phyloP scores from a whole-genome alignment of 2,797 vertebrate species.

The Remorina albescens region DNA sequence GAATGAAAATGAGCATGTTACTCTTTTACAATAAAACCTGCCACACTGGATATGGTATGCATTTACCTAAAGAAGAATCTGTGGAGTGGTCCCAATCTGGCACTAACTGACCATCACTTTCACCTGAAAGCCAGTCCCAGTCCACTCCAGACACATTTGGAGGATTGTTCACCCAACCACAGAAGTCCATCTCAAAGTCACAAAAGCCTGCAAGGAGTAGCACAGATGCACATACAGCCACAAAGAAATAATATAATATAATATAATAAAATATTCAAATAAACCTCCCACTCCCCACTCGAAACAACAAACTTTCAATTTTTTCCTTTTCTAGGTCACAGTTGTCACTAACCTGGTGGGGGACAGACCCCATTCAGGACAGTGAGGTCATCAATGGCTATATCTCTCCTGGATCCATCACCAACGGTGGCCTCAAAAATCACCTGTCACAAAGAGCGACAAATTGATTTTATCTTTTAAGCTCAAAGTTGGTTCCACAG shows the following conservation, averaged over 20 bases:
- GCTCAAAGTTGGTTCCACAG: neutral
- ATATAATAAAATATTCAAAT: neutral
- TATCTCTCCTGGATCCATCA: constrained; percentile 65
- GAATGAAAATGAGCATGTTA: neutral
- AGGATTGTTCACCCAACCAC: constrained; percentile 81
- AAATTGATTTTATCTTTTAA: neutral
- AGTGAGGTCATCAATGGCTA: constrained; percentile 83
- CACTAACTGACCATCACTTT: accelerated
- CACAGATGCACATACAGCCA: neutral
- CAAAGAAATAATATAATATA: too few species aligned
- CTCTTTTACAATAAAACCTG: too few species aligned
- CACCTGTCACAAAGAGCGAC: constrained; percentile 70
- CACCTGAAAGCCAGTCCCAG: constrained; percentile 83
- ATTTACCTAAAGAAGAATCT: constrained; percentile 76
- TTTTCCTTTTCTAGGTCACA: neutral
- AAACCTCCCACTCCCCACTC: neutral
- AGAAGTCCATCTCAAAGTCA: constrained; percentile 87
- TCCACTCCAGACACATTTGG: constrained; percentile 55
- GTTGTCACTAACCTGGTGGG: constrained; percentile 68
- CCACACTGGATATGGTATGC: neutral
- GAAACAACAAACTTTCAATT: neutral
- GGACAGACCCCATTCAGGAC: constrained; percentile 81
- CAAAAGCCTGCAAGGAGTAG: constrained; percentile 79
- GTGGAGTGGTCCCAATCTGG: constrained; percentile 78
- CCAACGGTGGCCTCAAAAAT: constrained; percentile 83